phyloP scores from a whole-genome alignment of 2,797 vertebrate genomes.

The Esox masquinongy region DNA sequence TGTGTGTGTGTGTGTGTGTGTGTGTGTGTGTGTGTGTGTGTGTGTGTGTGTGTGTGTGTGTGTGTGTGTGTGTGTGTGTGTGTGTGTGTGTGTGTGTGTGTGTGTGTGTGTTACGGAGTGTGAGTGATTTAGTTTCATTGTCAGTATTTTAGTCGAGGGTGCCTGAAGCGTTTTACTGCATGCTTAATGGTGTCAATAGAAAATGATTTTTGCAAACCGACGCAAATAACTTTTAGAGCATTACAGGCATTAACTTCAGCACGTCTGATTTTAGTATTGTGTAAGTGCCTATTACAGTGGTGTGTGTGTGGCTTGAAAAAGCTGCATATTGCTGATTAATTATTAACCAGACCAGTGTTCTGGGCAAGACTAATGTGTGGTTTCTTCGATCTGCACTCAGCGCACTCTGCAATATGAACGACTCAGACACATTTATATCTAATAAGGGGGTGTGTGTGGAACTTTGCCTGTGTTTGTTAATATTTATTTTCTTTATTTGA shows the following conservation, averaged over 20 bases:
- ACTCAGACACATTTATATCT: background rate
- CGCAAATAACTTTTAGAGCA: background rate
- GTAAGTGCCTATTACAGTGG: background rate
- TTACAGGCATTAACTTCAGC: background rate
- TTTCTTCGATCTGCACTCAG: background rate
- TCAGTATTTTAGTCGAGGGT: too few species aligned
- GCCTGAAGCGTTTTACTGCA: background rate
- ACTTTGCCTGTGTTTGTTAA: slow-evolving; percentile 11
- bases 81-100: background rate
- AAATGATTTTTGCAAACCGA: background rate
- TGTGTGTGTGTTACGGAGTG: background rate
- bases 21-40: too few species aligned
- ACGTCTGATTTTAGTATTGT: background rate
- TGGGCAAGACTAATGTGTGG: background rate
- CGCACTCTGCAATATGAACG: too few species aligned
- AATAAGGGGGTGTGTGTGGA: background rate
- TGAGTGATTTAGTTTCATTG: background rate
- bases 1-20: too few species aligned
- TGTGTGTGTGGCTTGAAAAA: slow-evolving; percentile 1
- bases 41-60: too few species aligned
- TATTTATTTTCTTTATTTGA: background rate
- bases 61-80: background rate
- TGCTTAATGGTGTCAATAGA: background rate
- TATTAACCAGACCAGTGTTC: background rate
- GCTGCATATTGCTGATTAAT: background rate